Evolutionary conservation across 1,140 invertebrate genomes (phyloP).

Genomic region (Polypedilum pembai): DNA sequence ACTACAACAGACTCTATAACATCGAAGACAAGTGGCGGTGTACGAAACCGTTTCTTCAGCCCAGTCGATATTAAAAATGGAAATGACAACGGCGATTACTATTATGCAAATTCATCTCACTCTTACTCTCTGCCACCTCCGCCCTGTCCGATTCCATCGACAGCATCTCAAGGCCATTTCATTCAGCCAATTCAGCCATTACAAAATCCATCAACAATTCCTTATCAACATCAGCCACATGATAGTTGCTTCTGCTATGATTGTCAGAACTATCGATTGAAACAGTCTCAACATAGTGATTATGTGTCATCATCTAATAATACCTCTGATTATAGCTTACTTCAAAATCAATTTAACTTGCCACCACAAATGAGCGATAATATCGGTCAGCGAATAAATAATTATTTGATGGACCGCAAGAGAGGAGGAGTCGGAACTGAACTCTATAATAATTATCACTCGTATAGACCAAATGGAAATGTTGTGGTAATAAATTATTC

Average conservation of each 20-base stretch:
- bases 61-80: constrained; percentile 24
- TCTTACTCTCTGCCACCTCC: constrained; percentile 30
- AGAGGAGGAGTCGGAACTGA: background rate
- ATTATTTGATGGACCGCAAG: constrained; percentile 23
- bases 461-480: background rate
- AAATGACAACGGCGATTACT: constrained; percentile 8
- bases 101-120: constrained; percentile 9
- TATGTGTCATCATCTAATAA: constrained; percentile 13
- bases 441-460: background rate
- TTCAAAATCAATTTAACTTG: constrained; percentile 27
- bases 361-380: constrained; percentile 26
- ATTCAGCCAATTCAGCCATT: constrained; percentile 10
- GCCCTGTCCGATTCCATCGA: constrained; percentile 29
- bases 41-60: constrained; percentile 22
- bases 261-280: constrained; percentile 38
- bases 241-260: constrained; percentile 42
- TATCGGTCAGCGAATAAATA: constrained; percentile 9
- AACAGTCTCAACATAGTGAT: background rate
- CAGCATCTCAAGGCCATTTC: constrained; percentile 33
- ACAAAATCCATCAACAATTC: constrained; percentile 9
- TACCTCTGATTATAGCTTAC: constrained; percentile 14
- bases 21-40: constrained; percentile 23
- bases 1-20: constrained; percentile 21
- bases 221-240: constrained; percentile 32
- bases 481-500: background rate